A percentile compares a stretch with the other conserved stretches of the same genome.
Evolutionary conservation across 1,140 invertebrate species (phyloP).

Genomic region (Latrodectus geometricus): DNA sequence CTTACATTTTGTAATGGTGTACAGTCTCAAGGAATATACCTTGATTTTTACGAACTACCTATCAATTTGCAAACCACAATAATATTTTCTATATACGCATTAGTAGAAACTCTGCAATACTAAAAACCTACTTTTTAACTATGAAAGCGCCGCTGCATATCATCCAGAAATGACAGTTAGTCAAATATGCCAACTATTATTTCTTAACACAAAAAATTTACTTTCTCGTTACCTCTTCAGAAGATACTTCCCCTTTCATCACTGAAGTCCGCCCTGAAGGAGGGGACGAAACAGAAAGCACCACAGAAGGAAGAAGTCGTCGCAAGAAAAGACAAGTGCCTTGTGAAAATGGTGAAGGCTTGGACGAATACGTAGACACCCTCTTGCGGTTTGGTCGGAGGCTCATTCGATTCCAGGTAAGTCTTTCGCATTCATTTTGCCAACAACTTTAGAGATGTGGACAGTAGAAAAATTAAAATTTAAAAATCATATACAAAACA

Average conservation of each 20-base stretch:
- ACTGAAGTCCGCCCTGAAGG: background rate
- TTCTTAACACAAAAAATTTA: background rate
- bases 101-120: too few relatives aligned
- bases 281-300: background rate
- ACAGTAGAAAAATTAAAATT: too few relatives aligned
- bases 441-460: too few relatives aligned
- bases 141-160: too few relatives aligned
- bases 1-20: too few relatives aligned
- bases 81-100: too few relatives aligned
- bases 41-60: too few relatives aligned
- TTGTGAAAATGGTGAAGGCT: conserved; percentile 65
- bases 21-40: too few relatives aligned
- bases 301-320: conserved; percentile 18
- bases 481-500: too few relatives aligned
- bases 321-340: conserved; percentile 64
- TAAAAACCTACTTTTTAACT: too few relatives aligned
- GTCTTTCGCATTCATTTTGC: background rate
- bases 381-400: conserved; percentile 64
- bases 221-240: background rate
- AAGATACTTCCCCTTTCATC: conserved; percentile 40
- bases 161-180: too few relatives aligned
- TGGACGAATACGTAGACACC: conserved; percentile 66
- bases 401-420: conserved; percentile 63
- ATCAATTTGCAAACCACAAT: too few relatives aligned
- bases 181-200: background rate